Conservation (phyloP, 2,888 invertebrate species). For the Hartigia nigra region DNA sequence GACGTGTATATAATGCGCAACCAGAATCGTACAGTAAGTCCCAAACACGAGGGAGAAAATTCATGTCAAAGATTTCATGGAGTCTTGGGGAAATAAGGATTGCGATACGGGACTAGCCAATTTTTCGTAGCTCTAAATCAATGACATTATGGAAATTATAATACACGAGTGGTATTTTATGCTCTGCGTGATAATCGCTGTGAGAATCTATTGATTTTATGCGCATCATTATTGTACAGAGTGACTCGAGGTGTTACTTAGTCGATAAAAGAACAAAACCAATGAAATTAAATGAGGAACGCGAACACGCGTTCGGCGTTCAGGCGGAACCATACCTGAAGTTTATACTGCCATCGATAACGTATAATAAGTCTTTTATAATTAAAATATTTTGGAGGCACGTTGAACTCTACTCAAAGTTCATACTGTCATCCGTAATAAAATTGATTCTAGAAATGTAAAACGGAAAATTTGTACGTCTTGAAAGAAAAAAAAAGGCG, state of each 20-base stretch:
- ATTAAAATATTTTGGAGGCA: constrained; percentile 7
- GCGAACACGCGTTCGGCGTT: background rate
- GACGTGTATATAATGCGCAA: constrained; percentile 62
- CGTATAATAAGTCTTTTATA: constrained; percentile 7
- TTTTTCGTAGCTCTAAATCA: background rate
- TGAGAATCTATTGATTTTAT: background rate
- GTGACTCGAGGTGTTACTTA: background rate
- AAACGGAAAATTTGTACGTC: background rate
- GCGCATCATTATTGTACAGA: background rate
- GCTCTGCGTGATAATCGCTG: background rate
- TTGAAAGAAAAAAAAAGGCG: background rate
- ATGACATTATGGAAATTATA: background rate
- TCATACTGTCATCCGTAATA: constrained; percentile 22
- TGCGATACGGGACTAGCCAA: background rate
- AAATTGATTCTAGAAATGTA: constrained; percentile 3
- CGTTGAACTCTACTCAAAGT: constrained; percentile 20
- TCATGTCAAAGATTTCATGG: background rate
- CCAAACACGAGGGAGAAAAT: background rate
- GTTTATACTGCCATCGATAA: constrained; percentile 13
- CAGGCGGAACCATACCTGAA: constrained; percentile 2
- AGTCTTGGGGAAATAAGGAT: background rate
- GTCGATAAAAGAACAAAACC: background rate
- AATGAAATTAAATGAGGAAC: background rate
- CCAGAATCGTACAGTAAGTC: background rate
- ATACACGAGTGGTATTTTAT: background rate